A percentile compares a stretch with the other conserved stretches of the same genome.
These are phyloP conservation scores for Lasius fuliginosus DNA, from an alignment of 2,888 invertebrate species.

Conservation along the genomic window DNA sequence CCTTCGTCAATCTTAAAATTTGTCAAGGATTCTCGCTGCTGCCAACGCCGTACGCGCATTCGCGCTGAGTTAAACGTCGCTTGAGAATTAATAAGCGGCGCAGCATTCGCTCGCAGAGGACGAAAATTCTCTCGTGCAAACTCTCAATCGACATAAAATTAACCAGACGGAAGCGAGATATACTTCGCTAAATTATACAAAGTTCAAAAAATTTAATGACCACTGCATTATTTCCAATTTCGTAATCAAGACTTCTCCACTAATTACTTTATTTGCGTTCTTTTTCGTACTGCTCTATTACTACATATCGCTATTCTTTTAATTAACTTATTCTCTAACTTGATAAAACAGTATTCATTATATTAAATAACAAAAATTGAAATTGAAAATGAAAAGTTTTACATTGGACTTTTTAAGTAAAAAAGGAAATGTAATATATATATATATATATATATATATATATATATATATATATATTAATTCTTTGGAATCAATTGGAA, in stretches of 20 bases:
- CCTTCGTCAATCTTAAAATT: slow-evolving; percentile 74
- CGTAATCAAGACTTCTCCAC: slow-evolving; percentile 12
- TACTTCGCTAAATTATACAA: background rate
- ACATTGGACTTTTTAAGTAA: too few relatives aligned
- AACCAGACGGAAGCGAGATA: slow-evolving; percentile 37
- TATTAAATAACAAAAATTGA: background rate
- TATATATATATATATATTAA: background rate
- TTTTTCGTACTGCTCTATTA: background rate
- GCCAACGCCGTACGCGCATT: slow-evolving; percentile 30
- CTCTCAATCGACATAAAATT: slow-evolving; percentile 31
- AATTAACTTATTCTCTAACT: background rate
- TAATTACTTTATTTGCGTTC: slow-evolving; percentile 1
- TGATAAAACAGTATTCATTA: background rate
- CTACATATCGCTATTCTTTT: background rate
- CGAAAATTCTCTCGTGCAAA: slow-evolving; percentile 41
- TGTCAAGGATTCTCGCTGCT: slow-evolving; percentile 64
- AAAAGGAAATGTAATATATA: background rate
- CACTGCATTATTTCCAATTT: background rate
- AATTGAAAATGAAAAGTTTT: background rate
- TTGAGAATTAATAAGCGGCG: slow-evolving; percentile 49
- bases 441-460: too few relatives aligned
- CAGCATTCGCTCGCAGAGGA: slow-evolving; percentile 10
- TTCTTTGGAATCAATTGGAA: background rate
- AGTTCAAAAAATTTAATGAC: slow-evolving; percentile 16
- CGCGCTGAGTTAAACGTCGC: slow-evolving; percentile 42